Base-by-base conservation (phyloP, 2,888 invertebrate genomes). In the Lepeophtheirus nordmannii region DNA sequence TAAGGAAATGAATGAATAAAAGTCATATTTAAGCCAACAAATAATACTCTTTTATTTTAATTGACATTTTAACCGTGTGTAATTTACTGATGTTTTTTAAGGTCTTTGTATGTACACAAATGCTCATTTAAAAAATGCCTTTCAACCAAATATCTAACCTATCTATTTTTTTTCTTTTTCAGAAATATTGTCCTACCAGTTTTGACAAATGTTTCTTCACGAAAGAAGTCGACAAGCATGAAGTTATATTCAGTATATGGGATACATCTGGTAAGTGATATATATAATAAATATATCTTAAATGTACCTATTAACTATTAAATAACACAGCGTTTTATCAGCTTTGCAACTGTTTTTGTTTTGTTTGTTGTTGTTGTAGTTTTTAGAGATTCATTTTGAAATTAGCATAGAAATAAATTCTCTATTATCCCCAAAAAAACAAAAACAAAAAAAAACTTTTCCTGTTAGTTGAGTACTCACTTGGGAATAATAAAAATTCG, bases 171-270 rank as follows among this genome's bases (percentile, higher is more conserved):
- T 46, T 17, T 46, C 53, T 46, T 41, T 66, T 79, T 0, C 79
- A 82, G 82, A 78, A 80, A 1, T 82, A 82, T 75, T 79, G 80
- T 58, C 82, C 82, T 17, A 82, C 82, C 0, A 82, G 82, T 5
- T 82, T 82, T 70, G 82, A 82, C 72, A 81, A 82, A 71, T 82
- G 82, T 70, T 79, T 81, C 17, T 79, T 79, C 71, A 79, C 80
- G 0, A 79, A 79, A 71, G 78, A 80, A 58, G 81, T 82, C 1
- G 79, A 80, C 1, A 81, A 82, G 70, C 80, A 80, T 72, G 78
- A 78, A 71, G 79, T 82, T 65, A 79, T 79, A 70, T 82, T 78
- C 74, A 81, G 81, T 57, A 79, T 82, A n/a, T 82, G 82, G 82
- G 82, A 82, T 71, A 82, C 82, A 30, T 82, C 82, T 71, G 82